phyloP scores from a whole-genome alignment of 2,113 vertebrate genomes.

The Pseudorectes ferrugineus region DNA sequence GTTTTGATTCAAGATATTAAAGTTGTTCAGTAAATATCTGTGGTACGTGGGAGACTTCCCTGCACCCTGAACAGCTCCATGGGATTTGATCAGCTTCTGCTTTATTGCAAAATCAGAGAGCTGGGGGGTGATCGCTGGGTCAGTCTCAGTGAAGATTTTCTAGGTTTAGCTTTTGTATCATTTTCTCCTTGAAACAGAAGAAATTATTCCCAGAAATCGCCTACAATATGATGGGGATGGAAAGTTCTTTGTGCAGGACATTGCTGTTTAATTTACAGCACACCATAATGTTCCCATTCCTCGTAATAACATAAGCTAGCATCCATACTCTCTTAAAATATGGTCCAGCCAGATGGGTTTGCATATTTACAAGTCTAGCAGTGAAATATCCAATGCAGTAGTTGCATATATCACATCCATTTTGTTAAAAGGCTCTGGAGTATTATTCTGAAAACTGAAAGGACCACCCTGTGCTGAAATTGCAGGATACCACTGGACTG shows the following conservation, averaged over 20 bases:
- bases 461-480: not conserved
- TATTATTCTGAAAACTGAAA: not conserved
- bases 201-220: not conserved
- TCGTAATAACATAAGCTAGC: not conserved
- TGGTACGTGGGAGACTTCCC: not conserved
- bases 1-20: slow-evolving; percentile 32
- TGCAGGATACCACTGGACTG: not conserved
- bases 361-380: slow-evolving; percentile 28
- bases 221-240: not conserved
- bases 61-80: not conserved
- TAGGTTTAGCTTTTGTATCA: not conserved
- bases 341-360: not conserved
- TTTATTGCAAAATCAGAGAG: not conserved
- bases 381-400: not conserved
- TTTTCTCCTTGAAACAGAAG: not conserved
- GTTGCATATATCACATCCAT: not conserved
- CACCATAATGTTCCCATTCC: not conserved
- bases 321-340: not conserved
- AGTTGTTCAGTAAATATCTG: not conserved
- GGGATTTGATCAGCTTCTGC: not conserved
- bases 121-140: not conserved
- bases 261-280: not conserved
- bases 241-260: not conserved
- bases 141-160: not conserved
- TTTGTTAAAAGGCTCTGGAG: not conserved